These are phyloP conservation scores for Hoplias malabaricus DNA, from an alignment of 2,113 vertebrate species.

Conservation along the genomic window DNA sequence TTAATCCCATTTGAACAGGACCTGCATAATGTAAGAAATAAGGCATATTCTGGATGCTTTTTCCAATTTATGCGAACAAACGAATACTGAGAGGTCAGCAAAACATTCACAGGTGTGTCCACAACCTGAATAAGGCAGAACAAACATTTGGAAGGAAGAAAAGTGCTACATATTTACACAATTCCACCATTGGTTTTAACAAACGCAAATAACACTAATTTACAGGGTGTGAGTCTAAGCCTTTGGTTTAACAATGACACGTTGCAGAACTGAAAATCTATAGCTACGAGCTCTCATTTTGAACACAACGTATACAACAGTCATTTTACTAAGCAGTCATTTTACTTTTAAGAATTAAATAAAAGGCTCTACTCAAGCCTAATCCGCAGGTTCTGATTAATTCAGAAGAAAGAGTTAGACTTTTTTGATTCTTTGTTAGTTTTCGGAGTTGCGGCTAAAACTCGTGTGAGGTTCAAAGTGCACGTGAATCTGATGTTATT, in stretches of 20 bases:
- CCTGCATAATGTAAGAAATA: constrained; percentile 33
- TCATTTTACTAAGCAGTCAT: no score
- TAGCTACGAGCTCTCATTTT: no score
- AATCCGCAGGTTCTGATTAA: no score
- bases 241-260: not conserved
- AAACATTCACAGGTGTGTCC: constrained; percentile 9
- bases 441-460: not conserved
- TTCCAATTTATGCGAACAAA: not conserved
- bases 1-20: not conserved
- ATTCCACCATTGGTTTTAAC: not conserved
- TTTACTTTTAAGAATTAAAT: no score
- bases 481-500: not conserved
- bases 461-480: not conserved
- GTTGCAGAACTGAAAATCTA: not conserved
- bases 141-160: not conserved
- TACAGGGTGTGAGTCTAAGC: not conserved
- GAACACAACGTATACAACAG: no score
- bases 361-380: no score
- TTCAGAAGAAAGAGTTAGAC: no score
- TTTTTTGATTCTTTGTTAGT: no score
- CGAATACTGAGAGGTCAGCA: not conserved
- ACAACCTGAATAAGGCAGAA: constrained; percentile 7
- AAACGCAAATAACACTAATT: not conserved
- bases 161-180: not conserved
- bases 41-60: constrained; percentile 42